Conservation (phyloP, 92 coral and sea anemone genomes). For the Meandrina meandrites region DNA sequence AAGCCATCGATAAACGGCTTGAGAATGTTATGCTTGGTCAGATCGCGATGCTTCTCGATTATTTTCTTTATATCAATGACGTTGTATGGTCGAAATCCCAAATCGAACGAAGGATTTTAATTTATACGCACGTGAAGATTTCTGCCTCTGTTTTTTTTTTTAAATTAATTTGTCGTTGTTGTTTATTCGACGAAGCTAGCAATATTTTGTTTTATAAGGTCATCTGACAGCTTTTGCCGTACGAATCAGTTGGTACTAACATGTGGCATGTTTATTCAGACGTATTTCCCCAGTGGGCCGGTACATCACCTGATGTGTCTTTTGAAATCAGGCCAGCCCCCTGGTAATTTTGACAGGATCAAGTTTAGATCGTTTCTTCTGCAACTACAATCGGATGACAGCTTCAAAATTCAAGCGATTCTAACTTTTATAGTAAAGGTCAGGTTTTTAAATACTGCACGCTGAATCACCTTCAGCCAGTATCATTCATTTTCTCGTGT, state of each 20-base stretch:
- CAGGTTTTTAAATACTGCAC: background rate
- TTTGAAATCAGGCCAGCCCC: slow-evolving; percentile 1
- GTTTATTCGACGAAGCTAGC: background rate
- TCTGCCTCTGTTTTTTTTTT: no score
- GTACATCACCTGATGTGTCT: background rate
- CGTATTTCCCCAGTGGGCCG: background rate
- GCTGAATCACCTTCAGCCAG: no score
- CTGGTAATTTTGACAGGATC: background rate
- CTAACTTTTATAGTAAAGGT: background rate
- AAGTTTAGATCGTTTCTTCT: no score
- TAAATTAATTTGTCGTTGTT: background rate
- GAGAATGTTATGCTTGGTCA: background rate
- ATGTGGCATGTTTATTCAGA: background rate
- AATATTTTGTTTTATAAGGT: background rate
- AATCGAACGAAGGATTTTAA: no score
- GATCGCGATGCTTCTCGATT: background rate
- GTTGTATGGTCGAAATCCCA: background rate
- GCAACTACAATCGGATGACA: background rate
- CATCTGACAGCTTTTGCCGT: background rate
- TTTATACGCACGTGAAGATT: no score
- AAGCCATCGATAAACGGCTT: background rate
- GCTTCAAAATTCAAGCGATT: background rate
- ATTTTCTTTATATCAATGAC: no score
- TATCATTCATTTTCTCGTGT: no score
- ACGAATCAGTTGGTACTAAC: background rate